Evolutionary conservation across 2,797 vertebrate species (phyloP), one percentile per base, ranked within the genome.

Genomic region (Brachyalestes nurse): DNA sequence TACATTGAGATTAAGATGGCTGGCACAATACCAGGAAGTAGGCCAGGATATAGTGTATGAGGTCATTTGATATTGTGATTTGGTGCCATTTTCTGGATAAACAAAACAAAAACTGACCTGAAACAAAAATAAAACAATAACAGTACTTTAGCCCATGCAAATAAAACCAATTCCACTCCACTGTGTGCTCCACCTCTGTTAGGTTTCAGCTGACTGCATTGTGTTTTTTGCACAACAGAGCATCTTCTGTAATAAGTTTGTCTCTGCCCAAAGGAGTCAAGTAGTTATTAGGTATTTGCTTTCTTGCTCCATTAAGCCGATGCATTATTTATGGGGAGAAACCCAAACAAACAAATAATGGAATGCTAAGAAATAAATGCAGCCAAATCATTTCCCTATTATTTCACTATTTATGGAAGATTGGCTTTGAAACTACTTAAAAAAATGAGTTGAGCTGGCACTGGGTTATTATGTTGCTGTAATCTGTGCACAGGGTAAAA

Each of bases 321-420:
- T 94, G 91, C 89, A 94, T 93, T 93, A 94, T 94, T 93, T 92
- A 94, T 93, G 89, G 91, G 86, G 88, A 82, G 86, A 89, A 91
- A 90, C 93, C 89, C 88, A 53, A 61, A 55, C 88, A 82, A 86
- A 90, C 88, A 91, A 87, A 89, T 92, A 86, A 92, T 87, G 87
- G 88, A 88, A 92, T 91, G 90, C 91, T 89, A 90, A 90, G 89
- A 93, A 92, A 92, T 89, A 86, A 92, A 91, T 90, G 90, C 88
- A 80, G 82, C 88, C 92, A 90, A 93, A 92, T 92, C 84, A 90
- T 92, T 93, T 92, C 86, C 83, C 88, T 89, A 91, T 92, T 94
- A 93, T 92, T 91, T 90, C 85, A 78, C 83, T 87, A 87, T 89
- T 91, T 92, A 93, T 91, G 92, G 90, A 89, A 91, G 89, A 90